A percentile compares a stretch with the other conserved stretches of the same genome.
Conservation (phyloP, 2,113 vertebrate species). For the Rhombomys opimus region DNA sequence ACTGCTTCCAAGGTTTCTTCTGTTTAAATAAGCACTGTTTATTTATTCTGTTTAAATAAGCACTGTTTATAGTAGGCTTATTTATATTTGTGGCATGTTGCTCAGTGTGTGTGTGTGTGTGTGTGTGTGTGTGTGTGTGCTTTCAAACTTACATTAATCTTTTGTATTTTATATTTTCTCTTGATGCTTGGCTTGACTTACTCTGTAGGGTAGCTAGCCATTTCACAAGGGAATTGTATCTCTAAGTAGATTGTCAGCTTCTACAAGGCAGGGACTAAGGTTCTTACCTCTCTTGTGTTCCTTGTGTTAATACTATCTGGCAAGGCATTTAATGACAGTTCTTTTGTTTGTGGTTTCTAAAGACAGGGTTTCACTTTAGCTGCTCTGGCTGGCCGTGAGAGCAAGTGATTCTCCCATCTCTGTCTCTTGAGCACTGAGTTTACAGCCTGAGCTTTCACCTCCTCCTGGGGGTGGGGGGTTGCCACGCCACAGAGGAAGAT, state of each 20-base stretch:
- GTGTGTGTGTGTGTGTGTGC: background rate
- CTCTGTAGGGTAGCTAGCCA: background rate
- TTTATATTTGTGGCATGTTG: too few relatives aligned
- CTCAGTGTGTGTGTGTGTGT: background rate
- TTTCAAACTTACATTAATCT: background rate
- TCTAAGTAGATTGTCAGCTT: background rate
- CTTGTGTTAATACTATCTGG: background rate
- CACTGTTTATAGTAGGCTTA: too few relatives aligned
- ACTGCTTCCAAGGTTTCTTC: slow-evolving; percentile 6
- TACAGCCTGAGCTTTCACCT: background rate
- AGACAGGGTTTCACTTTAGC: background rate
- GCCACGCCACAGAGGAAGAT: too few relatives aligned
- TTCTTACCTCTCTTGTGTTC: background rate
- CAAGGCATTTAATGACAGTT: background rate
- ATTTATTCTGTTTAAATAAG: too few relatives aligned
- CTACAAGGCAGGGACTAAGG: background rate
- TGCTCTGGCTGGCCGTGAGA: background rate
- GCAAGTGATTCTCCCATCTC: background rate
- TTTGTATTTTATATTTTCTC: slow-evolving; percentile 52
- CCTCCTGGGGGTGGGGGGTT: too few relatives aligned
- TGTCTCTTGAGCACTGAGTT: background rate
- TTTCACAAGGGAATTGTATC: background rate
- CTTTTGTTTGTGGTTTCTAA: background rate
- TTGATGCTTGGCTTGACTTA: slow-evolving; percentile 8
- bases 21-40: background rate